Conservation (phyloP, 2,888 invertebrate genomes). For the Brachypalpus laphriformis region DNA sequence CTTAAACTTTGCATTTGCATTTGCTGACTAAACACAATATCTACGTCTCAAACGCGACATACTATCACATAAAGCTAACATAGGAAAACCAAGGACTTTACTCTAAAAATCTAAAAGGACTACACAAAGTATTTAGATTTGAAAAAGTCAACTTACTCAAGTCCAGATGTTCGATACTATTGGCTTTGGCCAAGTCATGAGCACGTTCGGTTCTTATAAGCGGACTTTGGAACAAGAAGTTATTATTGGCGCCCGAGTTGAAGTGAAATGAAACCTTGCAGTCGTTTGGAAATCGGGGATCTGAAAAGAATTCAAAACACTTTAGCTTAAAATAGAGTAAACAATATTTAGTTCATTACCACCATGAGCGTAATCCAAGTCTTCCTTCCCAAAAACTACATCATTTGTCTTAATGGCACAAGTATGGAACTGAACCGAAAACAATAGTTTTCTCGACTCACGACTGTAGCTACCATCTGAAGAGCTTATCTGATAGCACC, state of each 20-base stretch:
- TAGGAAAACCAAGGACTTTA: not conserved
- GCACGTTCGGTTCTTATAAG: constrained; percentile 76
- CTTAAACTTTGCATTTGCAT: not conserved
- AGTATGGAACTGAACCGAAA: constrained; percentile 96
- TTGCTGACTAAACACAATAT: not conserved
- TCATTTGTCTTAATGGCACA: constrained; percentile 94
- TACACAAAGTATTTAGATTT: not conserved
- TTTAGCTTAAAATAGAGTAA: not conserved
- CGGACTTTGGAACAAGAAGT: constrained; percentile 76
- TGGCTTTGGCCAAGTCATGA: constrained; percentile 74
- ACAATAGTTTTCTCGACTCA: constrained; percentile 86
- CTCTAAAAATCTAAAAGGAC: not conserved
- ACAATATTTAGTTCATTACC: no score
- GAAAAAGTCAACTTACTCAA: constrained; percentile 74
- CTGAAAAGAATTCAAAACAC: constrained; percentile 51
- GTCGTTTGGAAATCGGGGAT: constrained; percentile 77
- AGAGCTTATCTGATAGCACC: constrained; percentile 90
- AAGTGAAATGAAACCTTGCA: constrained; percentile 76
- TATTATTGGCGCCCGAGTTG: constrained; percentile 62
- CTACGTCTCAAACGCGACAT: not conserved
- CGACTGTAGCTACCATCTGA: constrained; percentile 72
- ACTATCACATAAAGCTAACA: constrained; percentile 15
- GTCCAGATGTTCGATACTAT: constrained; percentile 76
- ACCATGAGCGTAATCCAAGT: constrained; percentile 92
- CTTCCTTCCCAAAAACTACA: constrained; percentile 92